phyloP scores from a whole-genome alignment of 1,140 invertebrate genomes.

The Aphidius gifuensis region DNA sequence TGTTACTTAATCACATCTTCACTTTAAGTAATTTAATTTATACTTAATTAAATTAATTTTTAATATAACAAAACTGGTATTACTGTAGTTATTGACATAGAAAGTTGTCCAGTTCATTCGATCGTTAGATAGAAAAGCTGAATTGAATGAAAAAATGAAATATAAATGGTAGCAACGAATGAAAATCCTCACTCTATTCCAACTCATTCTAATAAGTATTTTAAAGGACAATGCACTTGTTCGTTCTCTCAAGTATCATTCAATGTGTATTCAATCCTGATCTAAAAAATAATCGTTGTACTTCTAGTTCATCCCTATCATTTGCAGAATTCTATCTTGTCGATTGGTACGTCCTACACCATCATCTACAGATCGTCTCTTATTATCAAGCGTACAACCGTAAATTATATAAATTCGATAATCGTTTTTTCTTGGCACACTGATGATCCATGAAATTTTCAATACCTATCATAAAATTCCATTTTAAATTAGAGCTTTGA shows the following conservation, averaged over 20 bases:
- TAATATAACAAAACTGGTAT: too few species aligned
- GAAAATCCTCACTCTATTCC: too few species aligned
- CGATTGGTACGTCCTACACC: slow-evolving; percentile 22
- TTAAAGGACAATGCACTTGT: slow-evolving; percentile 29
- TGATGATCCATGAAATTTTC: slow-evolving; percentile 9
- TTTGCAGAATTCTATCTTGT: slow-evolving; percentile 41
- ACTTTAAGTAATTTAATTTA: too few species aligned
- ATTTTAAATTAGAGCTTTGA: background rate
- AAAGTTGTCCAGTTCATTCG: slow-evolving; percentile 52
- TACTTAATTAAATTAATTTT: too few species aligned
- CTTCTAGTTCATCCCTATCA: slow-evolving; percentile 43
- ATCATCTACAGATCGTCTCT: slow-evolving; percentile 11
- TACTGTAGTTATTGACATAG: slow-evolving; percentile 31
- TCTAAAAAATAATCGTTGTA: slow-evolving; percentile 49
- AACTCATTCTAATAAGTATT: too few species aligned
- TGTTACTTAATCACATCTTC: too few species aligned
- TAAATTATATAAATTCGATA: slow-evolving; percentile 19
- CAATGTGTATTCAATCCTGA: slow-evolving; percentile 50
- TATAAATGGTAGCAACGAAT: background rate
- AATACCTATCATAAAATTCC: background rate
- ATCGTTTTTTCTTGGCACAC: slow-evolving; percentile 1
- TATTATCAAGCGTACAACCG: slow-evolving; percentile 18
- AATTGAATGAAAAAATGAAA: slow-evolving; percentile 8
- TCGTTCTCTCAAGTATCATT: slow-evolving; percentile 47
- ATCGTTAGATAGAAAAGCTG: slow-evolving; percentile 27